phyloP scores from a whole-genome alignment of 1,140 invertebrate genomes.

The Saccostrea echinata region DNA sequence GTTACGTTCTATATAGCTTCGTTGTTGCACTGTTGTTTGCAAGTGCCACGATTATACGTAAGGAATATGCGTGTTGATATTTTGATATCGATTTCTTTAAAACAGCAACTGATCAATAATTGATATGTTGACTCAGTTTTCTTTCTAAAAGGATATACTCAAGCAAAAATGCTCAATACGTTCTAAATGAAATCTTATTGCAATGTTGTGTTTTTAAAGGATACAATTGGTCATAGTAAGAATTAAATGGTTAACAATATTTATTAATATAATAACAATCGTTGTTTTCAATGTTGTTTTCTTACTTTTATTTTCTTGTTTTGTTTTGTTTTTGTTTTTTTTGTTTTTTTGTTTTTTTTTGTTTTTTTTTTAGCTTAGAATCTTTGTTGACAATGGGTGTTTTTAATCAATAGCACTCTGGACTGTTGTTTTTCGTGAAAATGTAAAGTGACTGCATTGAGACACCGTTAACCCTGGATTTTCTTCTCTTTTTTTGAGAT shows the following conservation, averaged over 20 bases:
- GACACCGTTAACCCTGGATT: background rate
- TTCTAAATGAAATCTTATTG: background rate
- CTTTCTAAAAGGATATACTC: slow-evolving; percentile 24
- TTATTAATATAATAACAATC: background rate
- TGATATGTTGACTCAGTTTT: background rate
- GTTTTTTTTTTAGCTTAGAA: background rate
- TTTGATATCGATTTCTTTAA: slow-evolving; percentile 6
- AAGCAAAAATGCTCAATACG: background rate
- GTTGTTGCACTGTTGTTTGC: background rate
- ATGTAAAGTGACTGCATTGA: background rate
- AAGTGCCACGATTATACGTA: background rate
- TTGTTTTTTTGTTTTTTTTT: no score
- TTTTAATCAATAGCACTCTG: background rate
- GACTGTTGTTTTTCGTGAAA: background rate
- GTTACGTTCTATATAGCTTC: background rate
- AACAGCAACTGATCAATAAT: slow-evolving; percentile 21
- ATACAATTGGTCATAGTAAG: background rate
- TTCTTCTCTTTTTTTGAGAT: background rate
- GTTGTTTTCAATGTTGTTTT: background rate
- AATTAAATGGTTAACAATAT: background rate
- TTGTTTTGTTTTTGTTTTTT: background rate
- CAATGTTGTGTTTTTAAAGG: background rate
- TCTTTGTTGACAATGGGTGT: background rate
- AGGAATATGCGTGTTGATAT: slow-evolving; percentile 13
- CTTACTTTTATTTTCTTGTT: no score